Evolutionary conservation across 1,140 invertebrate species (phyloP).

Genomic region (Hydropsyche tenuis): DNA sequence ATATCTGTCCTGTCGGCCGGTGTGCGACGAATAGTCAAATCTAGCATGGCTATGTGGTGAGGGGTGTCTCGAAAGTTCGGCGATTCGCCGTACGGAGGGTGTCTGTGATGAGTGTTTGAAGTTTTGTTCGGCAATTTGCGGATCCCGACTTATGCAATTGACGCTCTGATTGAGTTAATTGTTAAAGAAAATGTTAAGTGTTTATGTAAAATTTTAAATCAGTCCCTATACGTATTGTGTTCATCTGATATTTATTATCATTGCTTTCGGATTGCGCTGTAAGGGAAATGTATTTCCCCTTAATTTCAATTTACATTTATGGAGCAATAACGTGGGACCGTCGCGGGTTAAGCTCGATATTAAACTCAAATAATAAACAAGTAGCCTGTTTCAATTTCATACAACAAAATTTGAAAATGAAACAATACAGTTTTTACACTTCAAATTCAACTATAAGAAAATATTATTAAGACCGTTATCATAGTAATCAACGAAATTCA

Average conservation of each 20-base stretch:
- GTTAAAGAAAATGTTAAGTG: no score
- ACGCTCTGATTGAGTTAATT: no score
- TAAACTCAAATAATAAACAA: neutral
- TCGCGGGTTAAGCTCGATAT: neutral
- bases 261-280: slow-evolving; percentile 49
- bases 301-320: slow-evolving; percentile 50
- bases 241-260: slow-evolving; percentile 49
- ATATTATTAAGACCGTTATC: no score
- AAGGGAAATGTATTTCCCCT: slow-evolving; percentile 43
- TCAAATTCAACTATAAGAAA: no score
- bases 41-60: no score
- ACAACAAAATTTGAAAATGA: no score
- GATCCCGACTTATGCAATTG: neutral
- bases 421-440: no score
- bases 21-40: no score
- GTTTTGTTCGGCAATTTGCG: neutral
- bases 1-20: no score
- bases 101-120: neutral
- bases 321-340: slow-evolving; percentile 36
- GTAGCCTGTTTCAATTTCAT: no score
- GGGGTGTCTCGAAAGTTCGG: neutral
- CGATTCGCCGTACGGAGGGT: neutral
- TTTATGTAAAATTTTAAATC: no score
- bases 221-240: neutral
- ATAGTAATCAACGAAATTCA: no score